A percentile compares a stretch with the other conserved stretches of the same genome.
Evolutionary conservation across 2,113 vertebrate genomes (phyloP).

Genomic region (Phylloscopus trochilus): DNA sequence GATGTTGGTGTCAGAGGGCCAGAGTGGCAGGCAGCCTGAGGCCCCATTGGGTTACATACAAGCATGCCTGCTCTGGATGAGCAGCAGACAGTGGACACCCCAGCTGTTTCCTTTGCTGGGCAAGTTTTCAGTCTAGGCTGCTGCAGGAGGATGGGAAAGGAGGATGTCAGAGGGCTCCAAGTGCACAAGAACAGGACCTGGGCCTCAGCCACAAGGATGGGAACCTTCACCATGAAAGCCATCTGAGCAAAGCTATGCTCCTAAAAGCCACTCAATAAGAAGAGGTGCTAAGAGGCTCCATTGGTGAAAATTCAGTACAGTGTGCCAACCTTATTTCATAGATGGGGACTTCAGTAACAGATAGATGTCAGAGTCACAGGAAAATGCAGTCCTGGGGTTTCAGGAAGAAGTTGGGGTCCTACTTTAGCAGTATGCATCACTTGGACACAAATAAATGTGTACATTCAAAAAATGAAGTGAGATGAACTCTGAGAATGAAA

Average conservation of each 20-base stretch:
- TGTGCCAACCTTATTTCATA: background rate
- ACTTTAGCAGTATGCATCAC: accelerated
- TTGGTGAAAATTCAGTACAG: background rate
- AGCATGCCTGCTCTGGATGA: background rate
- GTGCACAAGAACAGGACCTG: background rate
- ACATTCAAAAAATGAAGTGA: background rate
- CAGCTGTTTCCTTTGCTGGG: background rate
- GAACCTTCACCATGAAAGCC: background rate
- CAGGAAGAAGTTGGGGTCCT: background rate
- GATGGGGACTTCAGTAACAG: background rate
- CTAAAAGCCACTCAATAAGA: background rate
- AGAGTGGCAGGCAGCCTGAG: background rate
- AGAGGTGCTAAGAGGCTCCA: background rate
- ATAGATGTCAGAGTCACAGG: background rate
- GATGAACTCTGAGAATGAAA: background rate
- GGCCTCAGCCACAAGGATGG: background rate
- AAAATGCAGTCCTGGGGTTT: background rate
- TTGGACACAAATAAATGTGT: background rate
- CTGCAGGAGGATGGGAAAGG: background rate
- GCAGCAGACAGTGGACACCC: background rate
- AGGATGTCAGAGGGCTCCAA: background rate
- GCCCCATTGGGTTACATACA: background rate
- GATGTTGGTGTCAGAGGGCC: background rate
- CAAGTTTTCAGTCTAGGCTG: background rate
- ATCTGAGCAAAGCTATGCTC: background rate